Conservation (phyloP, 2,888 invertebrate species). For the Macroteleia sp. region DNA sequence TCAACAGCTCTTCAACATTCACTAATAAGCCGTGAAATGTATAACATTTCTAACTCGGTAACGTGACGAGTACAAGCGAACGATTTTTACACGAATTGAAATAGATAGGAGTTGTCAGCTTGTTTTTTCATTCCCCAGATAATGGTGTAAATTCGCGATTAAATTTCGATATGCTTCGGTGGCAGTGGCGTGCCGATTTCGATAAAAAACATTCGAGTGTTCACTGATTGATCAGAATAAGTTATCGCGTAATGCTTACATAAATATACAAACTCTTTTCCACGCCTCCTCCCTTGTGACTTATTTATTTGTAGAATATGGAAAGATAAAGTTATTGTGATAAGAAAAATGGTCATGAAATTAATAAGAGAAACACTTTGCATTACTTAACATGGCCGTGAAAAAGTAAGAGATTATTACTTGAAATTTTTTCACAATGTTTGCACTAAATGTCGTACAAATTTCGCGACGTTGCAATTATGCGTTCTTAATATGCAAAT, state of each 20-base stretch:
- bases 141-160: slow-evolving; percentile 37
- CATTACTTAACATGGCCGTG: slow-evolving; percentile 3
- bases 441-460: too few species aligned
- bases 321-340: slow-evolving; percentile 11
- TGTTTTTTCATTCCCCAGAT: slow-evolving; percentile 13
- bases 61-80: slow-evolving; percentile 14
- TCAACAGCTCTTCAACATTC: slow-evolving; percentile 14
- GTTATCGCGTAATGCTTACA: slow-evolving; percentile 26
- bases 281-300: neutral
- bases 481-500: slow-evolving; percentile 38
- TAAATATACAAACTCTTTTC: slow-evolving; percentile 28
- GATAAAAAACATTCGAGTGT: slow-evolving; percentile 20
- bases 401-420: neutral
- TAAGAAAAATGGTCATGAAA: slow-evolving; percentile 14
- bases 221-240: slow-evolving; percentile 41
- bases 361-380: neutral
- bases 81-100: slow-evolving; percentile 13
- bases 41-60: slow-evolving; percentile 15
- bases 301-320: slow-evolving; percentile 28
- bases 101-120: neutral
- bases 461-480: slow-evolving; percentile 39
- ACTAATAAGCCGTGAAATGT: slow-evolving; percentile 26
- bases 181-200: slow-evolving; percentile 33
- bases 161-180: slow-evolving; percentile 13
- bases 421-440: neutral